These are phyloP conservation scores for Trilocha varians DNA, from an alignment of 2,888 invertebrate genomes.

Conservation along the genomic window DNA sequence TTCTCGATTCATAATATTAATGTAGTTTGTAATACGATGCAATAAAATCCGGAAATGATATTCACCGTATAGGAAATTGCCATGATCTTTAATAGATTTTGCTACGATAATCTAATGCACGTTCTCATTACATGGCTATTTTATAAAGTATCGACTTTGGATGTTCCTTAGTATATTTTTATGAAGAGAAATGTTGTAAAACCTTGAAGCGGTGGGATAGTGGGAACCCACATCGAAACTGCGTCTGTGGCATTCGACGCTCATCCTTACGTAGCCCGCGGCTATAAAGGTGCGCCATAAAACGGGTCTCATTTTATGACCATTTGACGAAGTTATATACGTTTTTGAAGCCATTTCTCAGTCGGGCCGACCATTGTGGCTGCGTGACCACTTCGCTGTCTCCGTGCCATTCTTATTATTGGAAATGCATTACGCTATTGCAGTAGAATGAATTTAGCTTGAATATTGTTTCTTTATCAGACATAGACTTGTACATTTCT, in stretches of 20 bases:
- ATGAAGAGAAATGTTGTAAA: background rate
- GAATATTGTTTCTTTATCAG: constrained; percentile 23
- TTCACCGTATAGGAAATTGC: background rate
- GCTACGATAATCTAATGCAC: background rate
- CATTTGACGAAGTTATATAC: constrained; percentile 69
- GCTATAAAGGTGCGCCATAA: constrained; percentile 67
- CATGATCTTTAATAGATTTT: background rate
- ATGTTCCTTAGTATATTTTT: background rate
- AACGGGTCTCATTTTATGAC: constrained; percentile 67
- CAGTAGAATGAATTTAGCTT: constrained; percentile 28
- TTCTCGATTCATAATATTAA: background rate
- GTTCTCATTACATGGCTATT: no score
- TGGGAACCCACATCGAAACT: constrained; percentile 9
- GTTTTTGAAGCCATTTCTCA: constrained; percentile 64
- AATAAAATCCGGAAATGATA: background rate
- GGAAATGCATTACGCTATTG: constrained; percentile 36
- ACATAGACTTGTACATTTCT: constrained; percentile 12
- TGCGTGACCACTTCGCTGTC: constrained; percentile 45
- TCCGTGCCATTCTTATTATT: constrained; percentile 44
- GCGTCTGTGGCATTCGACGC: constrained; percentile 41
- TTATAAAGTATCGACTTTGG: background rate
- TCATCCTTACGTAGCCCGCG: constrained; percentile 55
- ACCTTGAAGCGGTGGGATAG: constrained; percentile 6
- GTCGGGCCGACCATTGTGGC: constrained; percentile 52
- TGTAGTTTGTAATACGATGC: background rate